Evolutionary conservation across 2,797 vertebrate species (phyloP), one percentile per base, ranked within the genome.

Genomic region (Megalops cyprinoides): DNA sequence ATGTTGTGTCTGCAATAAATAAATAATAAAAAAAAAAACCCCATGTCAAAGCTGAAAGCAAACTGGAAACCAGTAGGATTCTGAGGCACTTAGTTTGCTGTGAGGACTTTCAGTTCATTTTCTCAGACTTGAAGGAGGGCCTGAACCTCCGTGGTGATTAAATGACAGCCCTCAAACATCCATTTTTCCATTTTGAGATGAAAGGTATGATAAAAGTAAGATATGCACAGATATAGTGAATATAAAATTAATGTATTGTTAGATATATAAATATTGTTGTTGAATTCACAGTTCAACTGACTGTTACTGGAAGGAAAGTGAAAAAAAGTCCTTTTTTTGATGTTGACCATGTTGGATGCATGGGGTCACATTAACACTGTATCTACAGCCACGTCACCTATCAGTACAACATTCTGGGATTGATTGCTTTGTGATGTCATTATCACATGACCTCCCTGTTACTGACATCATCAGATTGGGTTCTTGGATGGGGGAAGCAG

Each of bases 361-460:
- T 90, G 88, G 84, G 81, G 25, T 92, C 90, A 87, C 89, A 53
- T 71, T 15, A 58, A 48, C 75, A 84, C 79, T 86, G 76, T 88
- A 88, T 89, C 89, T 87, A 88, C 90, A 87, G 77, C 86, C 89
- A 84, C 82, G 67, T 74, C 31, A 77, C 86, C 56, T 62, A 20
- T 46, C 60, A 67, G 69, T 82, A 31, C 74, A 62, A 74, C 56
- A 49, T 1, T 73, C 44, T 60, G 75, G 69, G 60, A 74, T 80
- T 79, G 53, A 25, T 37, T 71, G 75, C 53, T 48, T 77, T 55
- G 80, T 83, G 82, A 85, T 83, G 82, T 84, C 78, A 87, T 80
- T 80, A 69, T 82, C 74, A 79, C 55, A 46, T 46, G 34, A 81
- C 56, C 51, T 74, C 34, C 12, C 20, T 6, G 18, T 42, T 53